These are phyloP conservation scores for Euplagia quadripunctaria DNA, from an alignment of 2,888 invertebrate species.

Conservation along the genomic window DNA sequence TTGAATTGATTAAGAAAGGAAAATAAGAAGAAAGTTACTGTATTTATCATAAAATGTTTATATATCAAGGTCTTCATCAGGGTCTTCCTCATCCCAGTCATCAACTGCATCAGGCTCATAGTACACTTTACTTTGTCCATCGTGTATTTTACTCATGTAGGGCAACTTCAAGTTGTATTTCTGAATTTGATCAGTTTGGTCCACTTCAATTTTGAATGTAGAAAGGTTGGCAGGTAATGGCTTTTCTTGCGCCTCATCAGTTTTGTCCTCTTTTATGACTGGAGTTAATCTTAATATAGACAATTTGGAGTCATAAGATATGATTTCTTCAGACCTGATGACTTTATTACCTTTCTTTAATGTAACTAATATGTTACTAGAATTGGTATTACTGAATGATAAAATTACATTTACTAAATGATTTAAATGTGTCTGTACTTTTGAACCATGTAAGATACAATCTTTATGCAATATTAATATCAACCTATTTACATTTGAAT, in stretches of 20 bases:
- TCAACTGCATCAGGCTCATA: conserved; percentile 93
- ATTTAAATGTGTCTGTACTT: conserved; percentile 77
- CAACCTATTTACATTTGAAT: conserved; percentile 66
- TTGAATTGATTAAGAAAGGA: background rate
- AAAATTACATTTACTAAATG: conserved; percentile 79
- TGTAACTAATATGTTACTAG: conserved; percentile 67
- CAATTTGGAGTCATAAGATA: conserved; percentile 69
- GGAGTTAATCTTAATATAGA: conserved; percentile 65
- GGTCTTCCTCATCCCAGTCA: conserved; percentile 95
- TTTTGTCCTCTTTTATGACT: conserved; percentile 63
- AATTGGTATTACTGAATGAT: conserved; percentile 63
- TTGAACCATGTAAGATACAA: conserved; percentile 74
- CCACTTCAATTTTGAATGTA: conserved; percentile 90
- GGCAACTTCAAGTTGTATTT: conserved; percentile 88
- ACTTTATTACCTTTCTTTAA: conserved; percentile 87
- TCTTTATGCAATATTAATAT: conserved; percentile 83
- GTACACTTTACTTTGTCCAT: conserved; percentile 89
- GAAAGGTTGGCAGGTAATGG: conserved; percentile 79
- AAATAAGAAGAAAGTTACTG: background rate
- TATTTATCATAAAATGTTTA: conserved; percentile 48
- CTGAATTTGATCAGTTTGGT: conserved; percentile 88
- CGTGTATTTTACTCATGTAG: conserved; percentile 86
- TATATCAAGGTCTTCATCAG: conserved; percentile 94
- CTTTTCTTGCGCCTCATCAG: conserved; percentile 72
- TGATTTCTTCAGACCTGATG: conserved; percentile 75